Base-by-base conservation (phyloP, 2,888 invertebrate species). In the Onchidella celtica region DNA sequence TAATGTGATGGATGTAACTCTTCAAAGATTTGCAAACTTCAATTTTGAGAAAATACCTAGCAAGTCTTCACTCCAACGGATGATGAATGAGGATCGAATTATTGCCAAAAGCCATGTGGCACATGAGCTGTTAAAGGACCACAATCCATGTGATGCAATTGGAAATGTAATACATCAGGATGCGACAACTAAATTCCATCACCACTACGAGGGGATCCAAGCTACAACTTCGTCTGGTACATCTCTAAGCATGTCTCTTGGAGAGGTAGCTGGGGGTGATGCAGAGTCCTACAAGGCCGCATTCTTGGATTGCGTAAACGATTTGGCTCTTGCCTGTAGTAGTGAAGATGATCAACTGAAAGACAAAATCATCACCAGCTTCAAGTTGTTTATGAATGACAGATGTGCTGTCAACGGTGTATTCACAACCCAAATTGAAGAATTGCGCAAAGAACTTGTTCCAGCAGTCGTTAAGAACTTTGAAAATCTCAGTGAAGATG, bases 381-480 rank as follows among this genome's bases (percentile, higher is more conserved):
- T 61, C 27, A 61, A 14, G 61, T 21, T n/a, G 4, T 21, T 61
- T 61, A 61, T 61, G 21, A 61, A 61, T 61, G 61, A 61, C n/a
- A 9, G 27, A 14, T 61, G 61, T 61, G 61, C 61, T 4, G 27
- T 24, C 27, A 61, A 61, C n/a, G 61, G 61, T 24, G n/a, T 24
- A 21, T n/a, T 61, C 4, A 61, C 27, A 24, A 6, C 61, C 6
- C 6, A 4, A 4, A 61, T 61, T 61, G 61, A 61, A 21, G n/a
- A 6, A 6, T 24, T 61, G 61, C 21, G 61, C 14, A 27, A 61
- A 61, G 27, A 61, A 21, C 27, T 61, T 4, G 4, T 61, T 6
- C 61, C 61, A 17, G 61, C 61, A 61, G 27, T 61, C n/a, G 61
- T 61, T 24, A n/a, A 61, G n/a, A 61, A 61, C 27, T 61, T 61